Percentiles rank a stretch among this genome's conserved stretches.
Evolutionary conservation across 2,888 invertebrate genomes (phyloP).

Genomic region (Isoperla grammatica): DNA sequence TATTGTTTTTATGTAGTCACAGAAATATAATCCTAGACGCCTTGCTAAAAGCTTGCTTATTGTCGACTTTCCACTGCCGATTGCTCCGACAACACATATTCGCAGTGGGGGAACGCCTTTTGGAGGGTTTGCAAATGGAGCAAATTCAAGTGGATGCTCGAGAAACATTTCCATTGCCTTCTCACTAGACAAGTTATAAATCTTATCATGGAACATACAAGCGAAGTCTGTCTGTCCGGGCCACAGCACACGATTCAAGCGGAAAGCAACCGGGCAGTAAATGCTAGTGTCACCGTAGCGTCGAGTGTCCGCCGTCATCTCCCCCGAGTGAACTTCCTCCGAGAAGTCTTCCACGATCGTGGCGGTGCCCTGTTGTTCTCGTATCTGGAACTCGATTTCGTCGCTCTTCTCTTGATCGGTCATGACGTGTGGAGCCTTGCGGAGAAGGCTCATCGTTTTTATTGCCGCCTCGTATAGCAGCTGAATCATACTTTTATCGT

Average conservation of each 20-base stretch:
- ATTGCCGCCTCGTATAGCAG: too few species aligned
- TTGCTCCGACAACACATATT: conserved; percentile 53
- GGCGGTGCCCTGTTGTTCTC: conserved; percentile 26
- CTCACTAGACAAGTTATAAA: conserved; percentile 51
- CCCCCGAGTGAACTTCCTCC: conserved; percentile 31
- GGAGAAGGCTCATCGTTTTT: too few species aligned
- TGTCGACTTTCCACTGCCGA: conserved; percentile 51
- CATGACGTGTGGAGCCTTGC: too few species aligned
- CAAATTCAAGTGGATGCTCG: conserved; percentile 47
- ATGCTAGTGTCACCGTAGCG: conserved; percentile 52
- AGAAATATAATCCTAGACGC: conserved; percentile 51
- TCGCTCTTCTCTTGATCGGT: conserved; percentile 38
- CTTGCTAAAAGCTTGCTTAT: conserved; percentile 48
- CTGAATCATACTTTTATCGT: too few species aligned
- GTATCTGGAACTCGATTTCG: conserved; percentile 40
- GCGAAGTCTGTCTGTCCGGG: conserved; percentile 54
- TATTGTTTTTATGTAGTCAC: conserved; percentile 45
- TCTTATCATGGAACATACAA: conserved; percentile 49
- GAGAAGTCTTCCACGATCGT: background rate
- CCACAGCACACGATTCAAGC: conserved; percentile 51
- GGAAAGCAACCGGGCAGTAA: conserved; percentile 58
- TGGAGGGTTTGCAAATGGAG: conserved; percentile 45
- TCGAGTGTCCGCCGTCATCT: conserved; percentile 35
- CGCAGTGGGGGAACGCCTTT: conserved; percentile 48
- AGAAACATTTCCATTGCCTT: conserved; percentile 49